phyloP scores from a whole-genome alignment of 2,113 vertebrate genomes.

The Ictalurus furcatus region DNA sequence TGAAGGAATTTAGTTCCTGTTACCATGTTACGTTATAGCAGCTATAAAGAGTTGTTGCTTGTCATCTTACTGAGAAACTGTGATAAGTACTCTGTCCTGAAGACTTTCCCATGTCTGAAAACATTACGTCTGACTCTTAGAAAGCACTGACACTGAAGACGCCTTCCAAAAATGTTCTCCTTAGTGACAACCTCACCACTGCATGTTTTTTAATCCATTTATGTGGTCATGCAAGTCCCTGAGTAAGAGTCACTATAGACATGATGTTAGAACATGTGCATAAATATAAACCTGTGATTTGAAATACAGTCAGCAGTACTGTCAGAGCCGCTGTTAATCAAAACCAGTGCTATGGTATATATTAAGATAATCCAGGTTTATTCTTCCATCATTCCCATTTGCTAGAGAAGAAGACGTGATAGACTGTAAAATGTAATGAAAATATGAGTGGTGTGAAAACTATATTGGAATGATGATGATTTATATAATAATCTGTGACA shows the following conservation, averaged over 20 bases:
- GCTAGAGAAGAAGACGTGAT: background rate
- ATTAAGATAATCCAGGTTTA: background rate
- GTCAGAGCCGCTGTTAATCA: background rate
- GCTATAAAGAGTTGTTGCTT: background rate
- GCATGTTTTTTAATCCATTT: background rate
- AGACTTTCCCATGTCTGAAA: background rate
- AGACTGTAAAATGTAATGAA: background rate
- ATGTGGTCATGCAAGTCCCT: background rate
- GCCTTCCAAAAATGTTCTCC: background rate
- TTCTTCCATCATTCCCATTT: background rate
- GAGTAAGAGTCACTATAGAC: background rate
- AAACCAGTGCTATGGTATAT: background rate
- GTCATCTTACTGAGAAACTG: background rate
- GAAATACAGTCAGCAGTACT: background rate
- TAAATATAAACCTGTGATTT: background rate
- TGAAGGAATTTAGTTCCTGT: background rate
- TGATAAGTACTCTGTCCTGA: background rate
- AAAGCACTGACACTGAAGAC: background rate
- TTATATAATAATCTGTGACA: background rate
- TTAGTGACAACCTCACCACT: background rate
- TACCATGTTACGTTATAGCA: background rate
- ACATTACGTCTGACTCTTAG: background rate
- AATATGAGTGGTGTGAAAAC: background rate
- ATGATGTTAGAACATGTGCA: background rate
- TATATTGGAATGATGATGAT: background rate